Evolutionary conservation across 2,113 vertebrate species (phyloP).

Genomic region (Pelvicachromis taeniatus): DNA sequence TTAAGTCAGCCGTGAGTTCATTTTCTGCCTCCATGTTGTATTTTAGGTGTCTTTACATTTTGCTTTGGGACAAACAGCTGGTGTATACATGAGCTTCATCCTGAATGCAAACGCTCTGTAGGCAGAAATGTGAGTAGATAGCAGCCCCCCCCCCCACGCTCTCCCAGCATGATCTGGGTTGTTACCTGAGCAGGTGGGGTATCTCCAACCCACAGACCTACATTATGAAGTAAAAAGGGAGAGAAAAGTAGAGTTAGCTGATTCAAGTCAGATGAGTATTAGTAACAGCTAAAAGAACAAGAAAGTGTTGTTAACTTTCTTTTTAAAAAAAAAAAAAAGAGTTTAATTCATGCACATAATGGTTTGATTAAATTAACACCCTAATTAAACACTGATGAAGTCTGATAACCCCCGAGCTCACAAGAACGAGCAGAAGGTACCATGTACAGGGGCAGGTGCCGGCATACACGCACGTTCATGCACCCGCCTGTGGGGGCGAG

Average conservation of each 20-base stretch:
- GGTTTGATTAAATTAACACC: too few species aligned
- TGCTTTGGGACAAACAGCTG: not conserved
- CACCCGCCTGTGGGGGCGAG: too few species aligned
- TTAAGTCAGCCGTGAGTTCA: not conserved
- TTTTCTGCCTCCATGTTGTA: not conserved
- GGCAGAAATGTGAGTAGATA: not conserved
- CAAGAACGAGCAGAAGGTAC: too few species aligned
- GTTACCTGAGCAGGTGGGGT: conserved; percentile 26
- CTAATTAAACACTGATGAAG: too few species aligned
- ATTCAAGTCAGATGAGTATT: not conserved
- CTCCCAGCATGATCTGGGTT: not conserved
- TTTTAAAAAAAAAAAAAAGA: too few species aligned
- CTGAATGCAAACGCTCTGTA: not conserved
- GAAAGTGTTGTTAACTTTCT: too few species aligned
- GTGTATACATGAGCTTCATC: not conserved
- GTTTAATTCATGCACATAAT: too few species aligned
- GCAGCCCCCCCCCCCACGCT: not conserved
- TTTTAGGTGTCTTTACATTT: not conserved
- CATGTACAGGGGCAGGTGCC: too few species aligned
- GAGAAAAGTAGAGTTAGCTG: not conserved
- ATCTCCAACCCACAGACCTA: conserved; percentile 8
- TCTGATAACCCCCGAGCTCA: too few species aligned
- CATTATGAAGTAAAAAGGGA: not conserved
- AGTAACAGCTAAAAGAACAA: too few species aligned
- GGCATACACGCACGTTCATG: too few species aligned